Base-by-base conservation (phyloP, 2,888 invertebrate genomes). In the Aspidapion aeneum region DNA sequence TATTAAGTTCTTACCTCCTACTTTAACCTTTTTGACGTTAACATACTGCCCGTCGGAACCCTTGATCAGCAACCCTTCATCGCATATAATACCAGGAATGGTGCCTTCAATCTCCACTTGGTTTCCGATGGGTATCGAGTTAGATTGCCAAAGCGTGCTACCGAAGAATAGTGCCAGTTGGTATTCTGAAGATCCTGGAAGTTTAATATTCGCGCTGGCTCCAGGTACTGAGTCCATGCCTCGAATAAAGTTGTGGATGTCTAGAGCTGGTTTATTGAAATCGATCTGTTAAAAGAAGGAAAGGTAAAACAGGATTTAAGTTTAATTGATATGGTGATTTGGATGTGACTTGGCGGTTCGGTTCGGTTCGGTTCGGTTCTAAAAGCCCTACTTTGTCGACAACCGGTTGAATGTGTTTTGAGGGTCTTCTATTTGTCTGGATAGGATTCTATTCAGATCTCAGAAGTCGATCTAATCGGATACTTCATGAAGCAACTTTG, bases 191-290 rank as follows among this genome's bases (percentile, higher is more conserved):
- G 73, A 70, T 1, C 80, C 73, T 0, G 77, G 75, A 1, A 78
- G 18, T 60, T 71, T 73, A 17, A 80, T 68, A 48, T 63, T 56
- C 60, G 79, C 78, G 80, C 93, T 89, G 0, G 98, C 97, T 0
- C 98, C 98, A 0, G 98, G 98, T 0, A 95, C 93, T 1, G 96
- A 96, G 78, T 98, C 98, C 74, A 96, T 83, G 0, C 94, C 97
- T 18, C 98, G 85, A 69, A 98, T 92, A 76, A 96, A 98, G 79
- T 98, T 93, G 82, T 96, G 97, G 2, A 98, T 82, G n/a, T 86
- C 84, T 48, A 83, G 74, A 0, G 90, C 93, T 0, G 87, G 79
- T 78, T 89, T 87, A 0, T 83, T 82, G 82, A 90, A 89, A 74
- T 92, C 85, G 61, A 94, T 85, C 87, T 87, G 71, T 19, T 9